Evolutionary conservation across 2,113 vertebrate genomes (phyloP), one percentile per base, ranked within the genome.

Genomic region (Gorsachius goisagi): DNA sequence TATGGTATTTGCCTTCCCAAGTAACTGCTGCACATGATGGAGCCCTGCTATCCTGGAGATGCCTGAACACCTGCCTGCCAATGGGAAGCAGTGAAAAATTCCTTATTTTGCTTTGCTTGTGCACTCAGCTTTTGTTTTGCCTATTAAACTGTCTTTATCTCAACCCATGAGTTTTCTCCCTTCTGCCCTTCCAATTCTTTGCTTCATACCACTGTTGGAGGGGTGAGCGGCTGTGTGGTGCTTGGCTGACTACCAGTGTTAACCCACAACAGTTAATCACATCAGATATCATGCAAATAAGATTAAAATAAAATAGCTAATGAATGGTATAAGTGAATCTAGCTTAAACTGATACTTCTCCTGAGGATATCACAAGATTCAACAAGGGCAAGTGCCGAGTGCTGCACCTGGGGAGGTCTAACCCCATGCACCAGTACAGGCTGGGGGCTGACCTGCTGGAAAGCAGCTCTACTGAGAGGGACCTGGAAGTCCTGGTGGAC

Each of bases 11-110:
- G 11, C 75, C 55, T 69, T 67, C 52, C 32, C 32, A 90, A 71
- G 5, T 45, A 27, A 44, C 14, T 0, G 0, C n/a, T 52, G 15
- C 0, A 3, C 0, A 0, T 28, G 20, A 52, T 1, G 3, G 26
- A 91, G 21, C 10, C 14, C 52, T 75, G 27, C 22, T 83, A 72
- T 50, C 24, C 60, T 49, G 27, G 16, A 44, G 2, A 8, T 37
- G 12, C 12, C 10, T 44, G 24, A 68, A 69, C 9, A 66, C 4
- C 9, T n/a, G 8, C 20, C 21, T n/a, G 12, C 21, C 3, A 1
- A 26, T 33, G 17, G 30, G 19, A 88, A 45, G 28, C 8, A 30
- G 4, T 41, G 45, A 28, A 27, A 16, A 94, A 85, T 58, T 62
- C 13, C 15, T 33, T 58, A 26, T 49, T 85, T 92, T 67, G 6